Evolutionary conservation across 2,888 invertebrate species (phyloP), one percentile per base, ranked within the genome.

Genomic region (Ptycholaimellus sp.): DNA sequence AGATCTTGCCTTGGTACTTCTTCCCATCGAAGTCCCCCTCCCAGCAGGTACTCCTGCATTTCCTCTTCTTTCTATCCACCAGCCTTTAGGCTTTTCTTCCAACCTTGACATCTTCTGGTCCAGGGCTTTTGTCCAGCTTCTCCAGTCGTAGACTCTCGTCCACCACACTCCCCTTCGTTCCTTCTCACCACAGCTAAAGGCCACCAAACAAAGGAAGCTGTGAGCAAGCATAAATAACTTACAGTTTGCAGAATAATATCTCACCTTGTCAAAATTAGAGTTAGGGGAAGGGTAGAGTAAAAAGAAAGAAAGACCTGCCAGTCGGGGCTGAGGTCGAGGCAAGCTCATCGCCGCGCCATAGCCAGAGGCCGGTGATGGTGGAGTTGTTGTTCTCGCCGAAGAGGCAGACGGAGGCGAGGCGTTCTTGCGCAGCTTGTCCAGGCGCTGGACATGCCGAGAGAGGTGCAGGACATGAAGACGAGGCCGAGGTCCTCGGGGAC

Each of bases 391-490:
- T 82, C 36, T 69, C 69, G 20, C 96, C 93, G 62, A 90, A 93
- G 42, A 96, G 69, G 57, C 80, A 77, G 49, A 80, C 73, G 11
- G 85, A 87, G 37, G 78, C 82, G 62, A 96, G 2, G 85, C 77
- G 58, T 77, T 73, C 67, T 96, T 96, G 52, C 87, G 73, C 79
- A 96, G 76, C 67, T 87, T 90, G 57, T 96, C 96, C 51, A 96
- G 65, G 44, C 96, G 74, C 67, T 96, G 96, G 70, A 73, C 87
- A 87, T 96, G 87, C 49, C 93, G 82, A 44, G 77, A 72, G 59
- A 96, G 67, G 99, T 99, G 64, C 87, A 85, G 60, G 82, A 83
- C 93, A 93, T 93, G 69, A 87, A 93, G 31, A 77, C 73, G 63
- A 80, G 77, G 45, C 74, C 68, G 18, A 93, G 70, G 59, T 96